These are phyloP conservation scores for Mythimna pallens DNA, from an alignment of 2,888 invertebrate genomes.

Conservation along the genomic window DNA sequence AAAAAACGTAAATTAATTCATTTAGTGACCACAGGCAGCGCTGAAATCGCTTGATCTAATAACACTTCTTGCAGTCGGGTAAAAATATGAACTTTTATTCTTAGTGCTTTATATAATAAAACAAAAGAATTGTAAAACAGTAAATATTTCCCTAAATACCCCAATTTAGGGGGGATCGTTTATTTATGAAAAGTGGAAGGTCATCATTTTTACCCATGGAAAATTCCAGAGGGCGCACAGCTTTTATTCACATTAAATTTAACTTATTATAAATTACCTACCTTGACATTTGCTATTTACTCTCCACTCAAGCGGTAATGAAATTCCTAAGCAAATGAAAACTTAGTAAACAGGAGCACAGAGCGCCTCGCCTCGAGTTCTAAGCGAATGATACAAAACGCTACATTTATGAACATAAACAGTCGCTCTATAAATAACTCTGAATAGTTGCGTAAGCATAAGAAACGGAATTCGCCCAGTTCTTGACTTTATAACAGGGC, in stretches of 20 bases:
- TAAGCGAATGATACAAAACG: conserved; percentile 47
- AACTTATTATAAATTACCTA: conserved; percentile 5
- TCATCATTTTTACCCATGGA: not conserved
- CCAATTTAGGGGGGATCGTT: too few species aligned
- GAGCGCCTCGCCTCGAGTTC: conserved; percentile 9
- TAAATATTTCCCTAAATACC: too few species aligned
- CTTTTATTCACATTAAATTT: conserved; percentile 2
- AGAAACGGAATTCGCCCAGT: conserved; percentile 63
- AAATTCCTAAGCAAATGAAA: conserved; percentile 51
- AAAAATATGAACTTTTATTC: too few species aligned
- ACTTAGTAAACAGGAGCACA: conserved; percentile 34
- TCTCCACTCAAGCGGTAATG: conserved; percentile 24
- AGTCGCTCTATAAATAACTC: conserved; percentile 66
- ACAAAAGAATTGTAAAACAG: too few species aligned
- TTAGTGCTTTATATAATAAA: too few species aligned
- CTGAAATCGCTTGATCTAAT: too few species aligned
- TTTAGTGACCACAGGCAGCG: too few species aligned
- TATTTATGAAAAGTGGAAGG: too few species aligned
- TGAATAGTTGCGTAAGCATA: conserved; percentile 68
- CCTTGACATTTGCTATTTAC: conserved; percentile 6
- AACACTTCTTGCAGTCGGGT: too few species aligned
- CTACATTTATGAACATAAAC: conserved; percentile 50
- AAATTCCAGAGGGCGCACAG: not conserved
- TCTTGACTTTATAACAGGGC: conserved; percentile 67
- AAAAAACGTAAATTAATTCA: too few species aligned